Base-by-base conservation (phyloP, 2,888 invertebrate genomes). In the Apamea monoglypha region DNA sequence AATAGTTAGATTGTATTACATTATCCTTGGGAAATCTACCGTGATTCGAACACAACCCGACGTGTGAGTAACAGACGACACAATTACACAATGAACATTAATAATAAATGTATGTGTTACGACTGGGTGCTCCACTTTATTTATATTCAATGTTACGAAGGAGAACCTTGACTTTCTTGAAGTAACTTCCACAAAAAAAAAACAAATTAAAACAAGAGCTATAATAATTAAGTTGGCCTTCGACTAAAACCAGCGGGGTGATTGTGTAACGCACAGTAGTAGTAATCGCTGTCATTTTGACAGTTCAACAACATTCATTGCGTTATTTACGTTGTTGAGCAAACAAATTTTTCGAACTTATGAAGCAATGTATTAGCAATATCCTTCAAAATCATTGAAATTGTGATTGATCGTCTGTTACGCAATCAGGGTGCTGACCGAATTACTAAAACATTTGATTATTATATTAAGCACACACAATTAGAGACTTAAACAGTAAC, bases 1-100 rank as follows among this genome's bases (percentile, higher is more conserved):
- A 91, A 91, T 89, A 89, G 86, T 88, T 88, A 83, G 81, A 88
- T 82, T 88, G 84, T 89, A 81, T 81, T 82, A 85, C 80, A 89
- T 90, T 87, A 89, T 89, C 83, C 81, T 83, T 77, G 78, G 76
- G 69, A 82, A 86, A 86, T 84, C 78, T 84, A 86, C 76, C 78
- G 80, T 84, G 82, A 88, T 90, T 89, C 80, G 82, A 86, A 88
- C 81, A 76, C 75, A 76, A 87, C 76, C 80, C 76, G 73, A 73
- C 80, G 77, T 80, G 70, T 81, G 79, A 85, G 76, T 79, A 76
- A 82, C 82, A 85, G 75, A 78, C 71, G 71, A 78, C 68, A 67
- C 72, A 69, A 78, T 82, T 59, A 72, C 82, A 82, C 77, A 85
- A 74, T 76, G 64, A 63, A 44, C 76, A 79, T 80, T 80, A 71